Evolutionary conservation across 2,797 vertebrate species (phyloP), one percentile per base, ranked within the genome.

Genomic region (Ambastaia sidthimunki): DNA sequence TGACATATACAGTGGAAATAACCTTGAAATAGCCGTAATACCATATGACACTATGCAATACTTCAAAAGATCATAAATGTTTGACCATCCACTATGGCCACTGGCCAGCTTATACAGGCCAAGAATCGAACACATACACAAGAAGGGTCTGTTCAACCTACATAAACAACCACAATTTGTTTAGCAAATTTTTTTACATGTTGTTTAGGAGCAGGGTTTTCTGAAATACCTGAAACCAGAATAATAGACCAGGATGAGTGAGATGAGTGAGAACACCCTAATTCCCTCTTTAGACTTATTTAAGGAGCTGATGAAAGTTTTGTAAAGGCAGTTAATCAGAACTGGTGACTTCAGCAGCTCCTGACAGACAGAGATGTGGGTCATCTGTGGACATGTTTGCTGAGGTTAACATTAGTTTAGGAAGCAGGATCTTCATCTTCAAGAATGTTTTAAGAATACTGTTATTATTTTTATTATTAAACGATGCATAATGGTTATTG

Each of bases 1-100:
- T 68, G 79, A 83, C 65, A 75, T 63, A 70, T 11, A 47, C 25
- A n/a, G 31, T 63, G 57, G 68, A 59, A 68, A 76, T 80, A 78
- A 83, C 77, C 84, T 80, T 80, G 69, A 70, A 34, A 82, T 44
- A 50, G 52, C 16, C 70, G 66, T 41, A 21, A 55, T 25, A 37
- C 34, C 66, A 50, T 28, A 48, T 23, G 44, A 55, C 57, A 13
- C 16, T 47, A 37, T 12, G 41, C 19, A 48, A 25, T 11, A 28
- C 55, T 37, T 66, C 28, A 66, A 44, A 37, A 54, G 28, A 66
- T 66, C 13, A 75, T 23, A 19, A 19, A 48, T 62, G 48, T 52
- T n/a, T 50, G 34, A 15, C 1, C 0, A 5, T 25, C 23, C 54
- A 60, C 25, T 34, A 5, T 47, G 31, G 28, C 21, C 54, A 23